Percentiles rank a stretch among this genome's conserved stretches.
Conservation (phyloP, 2,888 invertebrate genomes). For the Pseudanteris insignis region DNA sequence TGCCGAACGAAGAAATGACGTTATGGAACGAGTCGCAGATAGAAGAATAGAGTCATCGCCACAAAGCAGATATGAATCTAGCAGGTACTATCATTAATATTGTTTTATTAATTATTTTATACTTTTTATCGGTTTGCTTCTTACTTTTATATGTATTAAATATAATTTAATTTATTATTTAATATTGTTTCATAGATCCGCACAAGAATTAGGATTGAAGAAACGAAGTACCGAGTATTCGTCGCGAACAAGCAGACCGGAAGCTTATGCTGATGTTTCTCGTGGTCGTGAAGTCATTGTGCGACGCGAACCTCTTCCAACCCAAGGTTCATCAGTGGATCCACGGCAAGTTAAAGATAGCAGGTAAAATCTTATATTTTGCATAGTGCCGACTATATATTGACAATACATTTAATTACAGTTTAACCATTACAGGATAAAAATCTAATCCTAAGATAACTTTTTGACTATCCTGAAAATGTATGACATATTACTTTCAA, state of each 20-base stretch:
- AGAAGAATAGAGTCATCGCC: constrained; percentile 59
- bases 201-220: constrained; percentile 60
- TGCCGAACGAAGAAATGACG: constrained; percentile 58
- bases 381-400: too few species aligned
- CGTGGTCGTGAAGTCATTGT: constrained; percentile 63
- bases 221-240: constrained; percentile 60
- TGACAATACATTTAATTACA: too few species aligned
- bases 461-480: too few species aligned
- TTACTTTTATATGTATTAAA: too few species aligned
- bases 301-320: constrained; percentile 58
- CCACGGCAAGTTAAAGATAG: constrained; percentile 64
- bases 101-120: too few species aligned
- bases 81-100: too few species aligned
- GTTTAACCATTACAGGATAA: too few species aligned
- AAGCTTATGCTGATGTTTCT: constrained; percentile 59
- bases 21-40: constrained; percentile 61
- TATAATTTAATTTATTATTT: not conserved
- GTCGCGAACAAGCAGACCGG: constrained; percentile 61
- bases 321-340: constrained; percentile 58
- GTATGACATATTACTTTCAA: too few species aligned
- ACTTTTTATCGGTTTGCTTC: too few species aligned
- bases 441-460: too few species aligned
- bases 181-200: constrained; percentile 49
- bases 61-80: constrained; percentile 60
- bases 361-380: constrained; percentile 47